Conservation (phyloP, 2,888 invertebrate genomes). For the Meganola albula region DNA sequence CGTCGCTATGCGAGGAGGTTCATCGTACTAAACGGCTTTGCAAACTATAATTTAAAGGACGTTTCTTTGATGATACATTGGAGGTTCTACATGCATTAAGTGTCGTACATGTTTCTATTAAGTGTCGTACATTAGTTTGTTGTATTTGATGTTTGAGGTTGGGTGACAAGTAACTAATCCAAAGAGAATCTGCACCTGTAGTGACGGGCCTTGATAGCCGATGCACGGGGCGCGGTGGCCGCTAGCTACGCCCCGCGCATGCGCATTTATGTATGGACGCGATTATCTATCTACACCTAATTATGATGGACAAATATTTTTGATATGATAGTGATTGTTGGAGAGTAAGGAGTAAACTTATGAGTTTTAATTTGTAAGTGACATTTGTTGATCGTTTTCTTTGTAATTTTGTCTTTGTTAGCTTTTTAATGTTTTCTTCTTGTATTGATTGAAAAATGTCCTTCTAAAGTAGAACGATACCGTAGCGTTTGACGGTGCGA, state of each 20-base stretch:
- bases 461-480: conserved; percentile 49
- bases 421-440: conserved; percentile 70
- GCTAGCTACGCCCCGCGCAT: conserved; percentile 11
- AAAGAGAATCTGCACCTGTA: conserved; percentile 49
- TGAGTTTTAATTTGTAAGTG: conserved; percentile 74
- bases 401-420: conserved; percentile 75
- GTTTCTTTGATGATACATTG: conserved; percentile 42
- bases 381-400: conserved; percentile 75
- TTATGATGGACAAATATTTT: conserved; percentile 54
- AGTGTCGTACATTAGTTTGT: conserved; percentile 40
- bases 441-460: conserved; percentile 54
- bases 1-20: conserved; percentile 62
- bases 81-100: conserved; percentile 50
- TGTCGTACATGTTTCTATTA: conserved; percentile 37
- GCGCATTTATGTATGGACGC: conserved; percentile 26
- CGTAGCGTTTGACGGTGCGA: conserved; percentile 53
- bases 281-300: conserved; percentile 38
- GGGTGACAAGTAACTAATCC: conserved; percentile 59
- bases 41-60: conserved; percentile 48
- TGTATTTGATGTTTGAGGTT: conserved; percentile 39
- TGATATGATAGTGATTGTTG: conserved; percentile 71
- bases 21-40: conserved; percentile 53
- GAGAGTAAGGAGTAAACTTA: conserved; percentile 64
- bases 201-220: conserved; percentile 36
- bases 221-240: conserved; percentile 28